phyloP scores from a whole-genome alignment of 2,888 invertebrate genomes.

The Limnephilus lunatus region DNA sequence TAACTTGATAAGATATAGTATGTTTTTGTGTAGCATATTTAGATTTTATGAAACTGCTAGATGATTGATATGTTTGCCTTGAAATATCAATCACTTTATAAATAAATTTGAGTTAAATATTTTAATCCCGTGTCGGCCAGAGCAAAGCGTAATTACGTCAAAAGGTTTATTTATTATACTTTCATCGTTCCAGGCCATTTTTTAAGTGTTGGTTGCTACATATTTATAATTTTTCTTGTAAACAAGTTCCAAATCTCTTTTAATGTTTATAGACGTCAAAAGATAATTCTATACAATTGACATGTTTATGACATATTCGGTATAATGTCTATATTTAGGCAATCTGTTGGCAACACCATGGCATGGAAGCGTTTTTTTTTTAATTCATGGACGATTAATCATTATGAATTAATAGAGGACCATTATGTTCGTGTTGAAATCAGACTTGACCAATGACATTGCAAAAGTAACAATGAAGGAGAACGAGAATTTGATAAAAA shows the following conservation, averaged over 20 bases:
- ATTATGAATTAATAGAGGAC: not conserved
- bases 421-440: not conserved
- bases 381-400: not conserved
- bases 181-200: not conserved
- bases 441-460: not conserved
- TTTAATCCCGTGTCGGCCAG: not conserved
- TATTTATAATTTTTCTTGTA: not conserved
- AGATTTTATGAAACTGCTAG: not conserved
- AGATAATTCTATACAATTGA: not conserved
- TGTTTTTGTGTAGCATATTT: not conserved
- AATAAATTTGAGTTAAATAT: not conserved
- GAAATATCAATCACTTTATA: not conserved
- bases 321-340: not conserved
- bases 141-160: not conserved
- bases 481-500: not conserved
- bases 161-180: not conserved
- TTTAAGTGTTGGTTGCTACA: not conserved
- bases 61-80: not conserved
- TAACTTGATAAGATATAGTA: not conserved
- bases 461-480: not conserved
- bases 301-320: not conserved
- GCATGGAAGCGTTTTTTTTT: not conserved
- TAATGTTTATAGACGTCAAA: not conserved
- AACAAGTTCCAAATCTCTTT: not conserved
- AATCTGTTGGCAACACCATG: not conserved